Percentiles rank a stretch among this genome's conserved stretches.
phyloP scores from a whole-genome alignment of 2,113 vertebrate species.

The Mirza zaza region DNA sequence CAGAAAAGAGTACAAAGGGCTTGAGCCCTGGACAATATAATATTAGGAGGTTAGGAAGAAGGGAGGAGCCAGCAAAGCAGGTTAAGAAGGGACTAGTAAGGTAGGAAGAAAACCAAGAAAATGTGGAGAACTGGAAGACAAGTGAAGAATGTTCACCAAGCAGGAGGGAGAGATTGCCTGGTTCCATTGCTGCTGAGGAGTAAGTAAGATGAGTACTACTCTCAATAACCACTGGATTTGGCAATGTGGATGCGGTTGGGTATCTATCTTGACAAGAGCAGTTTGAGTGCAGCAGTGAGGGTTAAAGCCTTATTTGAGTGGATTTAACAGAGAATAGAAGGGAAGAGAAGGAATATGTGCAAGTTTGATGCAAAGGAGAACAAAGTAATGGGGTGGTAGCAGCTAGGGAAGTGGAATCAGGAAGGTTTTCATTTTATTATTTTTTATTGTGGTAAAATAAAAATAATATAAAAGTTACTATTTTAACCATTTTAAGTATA shows the following conservation, averaged over 20 bases:
- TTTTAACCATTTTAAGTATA: not conserved
- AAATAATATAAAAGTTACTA: not conserved
- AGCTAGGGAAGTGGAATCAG: not conserved
- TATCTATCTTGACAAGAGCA: not conserved
- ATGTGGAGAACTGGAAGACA: not conserved
- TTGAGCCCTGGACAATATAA: not conserved
- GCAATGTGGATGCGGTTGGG: not conserved
- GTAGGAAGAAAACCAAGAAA: not conserved
- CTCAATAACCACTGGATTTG: not conserved
- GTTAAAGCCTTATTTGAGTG: not conserved
- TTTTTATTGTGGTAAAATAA: not conserved
- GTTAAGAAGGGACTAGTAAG: not conserved
- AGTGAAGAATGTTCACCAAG: not conserved
- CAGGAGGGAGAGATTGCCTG: not conserved
- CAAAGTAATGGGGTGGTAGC: not conserved
- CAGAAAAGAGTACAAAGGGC: not conserved
- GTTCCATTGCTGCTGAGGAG: not conserved
- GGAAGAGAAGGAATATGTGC: slow-evolving; percentile 24
- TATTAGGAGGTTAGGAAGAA: not conserved
- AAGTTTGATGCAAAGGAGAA: not conserved
- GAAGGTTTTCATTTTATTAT: not conserved
- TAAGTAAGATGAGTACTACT: not conserved
- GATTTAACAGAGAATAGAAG: slow-evolving; percentile 5
- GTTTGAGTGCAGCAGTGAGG: not conserved
- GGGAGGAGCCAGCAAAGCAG: not conserved